A percentile compares a stretch with the other conserved stretches of the same genome.
Evolutionary conservation across 1,140 invertebrate genomes (phyloP).

Genomic region (Drosophila takahashii): DNA sequence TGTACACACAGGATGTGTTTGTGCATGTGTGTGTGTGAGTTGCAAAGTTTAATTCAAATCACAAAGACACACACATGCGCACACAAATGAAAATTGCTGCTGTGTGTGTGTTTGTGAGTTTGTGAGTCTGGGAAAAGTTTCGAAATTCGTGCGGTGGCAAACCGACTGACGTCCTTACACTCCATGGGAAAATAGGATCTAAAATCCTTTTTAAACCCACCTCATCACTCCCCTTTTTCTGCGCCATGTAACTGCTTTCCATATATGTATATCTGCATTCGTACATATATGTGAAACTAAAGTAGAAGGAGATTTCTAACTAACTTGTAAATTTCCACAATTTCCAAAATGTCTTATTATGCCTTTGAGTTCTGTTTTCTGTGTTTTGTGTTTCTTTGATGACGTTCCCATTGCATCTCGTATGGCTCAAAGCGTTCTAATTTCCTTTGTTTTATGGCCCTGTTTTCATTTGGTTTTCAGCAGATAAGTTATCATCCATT

Average conservation of each 20-base stretch:
- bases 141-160: constrained; percentile 78
- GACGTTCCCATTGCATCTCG: not conserved
- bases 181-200: constrained; percentile 75
- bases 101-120: constrained; percentile 43
- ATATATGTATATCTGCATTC: not conserved
- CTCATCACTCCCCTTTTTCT: not conserved
- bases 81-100: constrained; percentile 55
- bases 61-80: constrained; percentile 74
- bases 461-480: not conserved
- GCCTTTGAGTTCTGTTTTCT: constrained; percentile 14
- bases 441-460: not conserved
- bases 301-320: constrained; percentile 64
- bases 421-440: not conserved
- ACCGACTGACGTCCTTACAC: constrained; percentile 62
- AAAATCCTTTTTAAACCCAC: constrained; percentile 66
- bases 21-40: constrained; percentile 39
- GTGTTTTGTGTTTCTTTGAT: constrained; percentile 7
- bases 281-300: constrained; percentile 49
- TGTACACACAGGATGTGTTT: constrained; percentile 27
- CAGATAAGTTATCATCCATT: not conserved
- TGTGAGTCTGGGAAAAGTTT: constrained; percentile 73
- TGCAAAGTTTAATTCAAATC: constrained; percentile 81
- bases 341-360: constrained; percentile 60
- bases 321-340: constrained; percentile 70
- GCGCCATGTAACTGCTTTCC: not conserved